Conservation (phyloP, 2,797 vertebrate species). For the Lindbergichthys nudifrons region DNA sequence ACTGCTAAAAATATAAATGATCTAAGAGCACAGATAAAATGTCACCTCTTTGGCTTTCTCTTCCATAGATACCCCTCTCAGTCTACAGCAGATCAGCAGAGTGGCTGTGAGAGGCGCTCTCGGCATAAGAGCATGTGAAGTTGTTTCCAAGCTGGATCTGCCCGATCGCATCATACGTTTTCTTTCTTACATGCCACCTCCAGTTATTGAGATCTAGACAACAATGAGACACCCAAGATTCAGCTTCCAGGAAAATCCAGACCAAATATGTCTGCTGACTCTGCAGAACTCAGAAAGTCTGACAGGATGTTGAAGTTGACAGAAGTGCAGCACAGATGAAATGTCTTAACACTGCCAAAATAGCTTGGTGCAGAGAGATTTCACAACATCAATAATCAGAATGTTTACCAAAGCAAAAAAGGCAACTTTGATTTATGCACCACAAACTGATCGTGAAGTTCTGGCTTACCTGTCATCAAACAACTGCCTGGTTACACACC, state of each 20-base stretch:
- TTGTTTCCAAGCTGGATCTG: conserved; percentile 85
- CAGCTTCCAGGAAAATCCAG: conserved; percentile 2
- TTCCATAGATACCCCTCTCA: conserved; percentile 87
- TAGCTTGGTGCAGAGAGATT: background rate
- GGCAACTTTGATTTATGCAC: background rate
- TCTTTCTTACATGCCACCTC: conserved; percentile 83
- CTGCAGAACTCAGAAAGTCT: conserved; percentile 1
- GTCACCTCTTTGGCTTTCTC: conserved; percentile 22
- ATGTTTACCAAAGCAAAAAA: background rate
- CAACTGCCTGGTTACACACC: background rate
- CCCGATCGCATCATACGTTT: conserved; percentile 87
- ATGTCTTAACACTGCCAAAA: conserved; percentile 9
- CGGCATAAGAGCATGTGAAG: conserved; percentile 80
- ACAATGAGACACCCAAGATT: background rate
- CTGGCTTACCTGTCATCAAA: background rate
- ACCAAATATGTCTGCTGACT: background rate
- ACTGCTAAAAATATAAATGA: background rate
- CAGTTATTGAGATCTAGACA: conserved; percentile 52
- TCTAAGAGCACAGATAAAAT: background rate
- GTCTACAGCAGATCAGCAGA: conserved; percentile 90
- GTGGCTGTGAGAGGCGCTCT: conserved; percentile 85
- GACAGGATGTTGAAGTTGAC: conserved; percentile 21
- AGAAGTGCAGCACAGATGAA: conserved; percentile 6
- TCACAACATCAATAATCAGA: background rate
- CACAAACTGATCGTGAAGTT: background rate